A percentile compares a stretch with the other conserved stretches of the same genome.
Conservation (phyloP, 2,113 vertebrate genomes). For the Erpornis zantholeuca region DNA sequence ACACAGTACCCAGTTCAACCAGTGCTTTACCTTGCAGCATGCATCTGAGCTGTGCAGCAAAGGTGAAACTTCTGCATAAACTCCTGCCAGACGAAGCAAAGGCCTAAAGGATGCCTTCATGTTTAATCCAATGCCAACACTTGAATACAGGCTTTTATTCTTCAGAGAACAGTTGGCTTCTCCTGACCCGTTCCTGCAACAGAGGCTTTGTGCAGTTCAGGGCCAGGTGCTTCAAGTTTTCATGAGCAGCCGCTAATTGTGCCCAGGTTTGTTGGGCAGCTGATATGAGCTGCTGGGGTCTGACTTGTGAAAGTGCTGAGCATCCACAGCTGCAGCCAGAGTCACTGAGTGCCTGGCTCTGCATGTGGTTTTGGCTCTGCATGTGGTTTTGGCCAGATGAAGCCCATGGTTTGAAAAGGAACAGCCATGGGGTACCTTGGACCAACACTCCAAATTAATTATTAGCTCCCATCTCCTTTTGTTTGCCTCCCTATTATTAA, state of each 20-base stretch:
- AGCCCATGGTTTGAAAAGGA: neutral
- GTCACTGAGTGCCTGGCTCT: neutral
- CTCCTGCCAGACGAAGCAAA: neutral
- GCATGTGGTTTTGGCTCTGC: neutral
- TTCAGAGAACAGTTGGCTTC: neutral
- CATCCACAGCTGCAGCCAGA: neutral
- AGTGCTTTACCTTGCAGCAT: neutral
- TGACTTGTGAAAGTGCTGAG: neutral
- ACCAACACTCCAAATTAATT: neutral
- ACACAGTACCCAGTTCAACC: neutral
- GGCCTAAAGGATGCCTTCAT: neutral
- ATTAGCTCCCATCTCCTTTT: neutral
- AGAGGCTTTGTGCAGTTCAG: neutral
- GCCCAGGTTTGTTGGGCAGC: neutral
- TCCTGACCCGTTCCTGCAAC: neutral
- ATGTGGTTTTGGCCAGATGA: fast-evolving
- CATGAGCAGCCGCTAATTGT: neutral
- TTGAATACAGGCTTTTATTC: neutral
- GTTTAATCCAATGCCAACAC: neutral
- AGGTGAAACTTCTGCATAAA: neutral
- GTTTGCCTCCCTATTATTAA: neutral
- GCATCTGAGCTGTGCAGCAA: neutral
- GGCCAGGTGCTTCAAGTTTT: neutral
- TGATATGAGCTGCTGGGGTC: neutral
- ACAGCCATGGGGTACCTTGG: neutral